Base-by-base conservation (phyloP, 2,888 invertebrate genomes). In the Pristionchus maxplancki region DNA sequence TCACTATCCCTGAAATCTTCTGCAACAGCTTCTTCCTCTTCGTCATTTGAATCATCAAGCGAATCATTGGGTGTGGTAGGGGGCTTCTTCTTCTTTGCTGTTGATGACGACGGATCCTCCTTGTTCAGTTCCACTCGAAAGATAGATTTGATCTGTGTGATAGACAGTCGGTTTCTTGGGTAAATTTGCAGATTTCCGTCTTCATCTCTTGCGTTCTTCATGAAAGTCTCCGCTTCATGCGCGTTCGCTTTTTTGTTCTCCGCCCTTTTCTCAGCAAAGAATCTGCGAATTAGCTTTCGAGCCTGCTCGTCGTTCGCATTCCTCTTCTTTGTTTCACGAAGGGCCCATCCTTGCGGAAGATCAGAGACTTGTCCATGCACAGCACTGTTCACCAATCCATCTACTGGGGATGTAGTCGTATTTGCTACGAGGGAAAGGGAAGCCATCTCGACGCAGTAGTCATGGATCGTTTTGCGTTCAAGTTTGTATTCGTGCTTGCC, bases 401-500 rank as follows among this genome's bases (percentile, higher is more conserved):
- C 40, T 13, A 71, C 5, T 0, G 20, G 5, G 1, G 9, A 24
- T 5, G 20, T 24, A 1, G 48, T 24, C 8, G 31, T n/a, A 5
- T 28, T 48, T 4, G 31, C 1, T 4, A 1, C 48, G 0, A 81
- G 6, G 13, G 48, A 24, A 11, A n/a, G 28, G 1, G 82, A 82
- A 28, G 82, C 53, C 53, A 53, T 50, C 34, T 50, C 82, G 9
- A 34, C 34, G 31, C 31, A 31, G n/a, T 82, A 34, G 53, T 82
- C 82, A 44, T 82, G 82, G 20, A 82, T n/a, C 9, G 82, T 82
- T 34, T 28, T 53, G 5, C 82, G 37, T 28, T 82, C 82, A 11
- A 53, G 53, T 24, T 53, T 5, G 24, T 50, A 82, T 4, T n/a
- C 20, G 53, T 82, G 82, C 34, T 50, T 82, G 15, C 34, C 82